These are phyloP conservation scores for Anthonomus grandis DNA, from an alignment of 1,140 invertebrate species.

Conservation along the genomic window DNA sequence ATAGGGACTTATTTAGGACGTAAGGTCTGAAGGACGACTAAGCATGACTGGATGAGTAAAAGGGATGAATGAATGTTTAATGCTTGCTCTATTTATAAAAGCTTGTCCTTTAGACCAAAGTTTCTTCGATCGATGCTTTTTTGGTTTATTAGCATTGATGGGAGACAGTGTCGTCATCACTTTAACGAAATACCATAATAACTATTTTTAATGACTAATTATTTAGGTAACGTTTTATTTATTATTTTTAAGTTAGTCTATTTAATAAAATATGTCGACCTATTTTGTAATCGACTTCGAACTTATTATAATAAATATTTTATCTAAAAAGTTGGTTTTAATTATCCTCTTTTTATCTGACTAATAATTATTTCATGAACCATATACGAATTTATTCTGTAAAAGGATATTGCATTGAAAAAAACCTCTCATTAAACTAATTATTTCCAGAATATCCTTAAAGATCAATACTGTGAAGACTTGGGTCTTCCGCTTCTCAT, in stretches of 20 bases:
- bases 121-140: too few species aligned
- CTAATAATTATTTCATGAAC: too few species aligned
- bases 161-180: background rate
- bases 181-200: conserved; percentile 17
- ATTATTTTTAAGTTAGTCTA: conserved; percentile 20
- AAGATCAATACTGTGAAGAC: too few species aligned
- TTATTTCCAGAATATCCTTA: too few species aligned
- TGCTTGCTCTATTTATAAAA: conserved; percentile 35
- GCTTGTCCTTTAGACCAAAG: conserved; percentile 42
- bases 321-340: conserved; percentile 7
- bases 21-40: conserved; percentile 45
- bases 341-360: background rate
- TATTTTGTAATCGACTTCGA: conserved; percentile 15
- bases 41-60: conserved; percentile 25
- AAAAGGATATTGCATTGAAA: too few species aligned
- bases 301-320: conserved; percentile 13
- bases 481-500: too few species aligned
- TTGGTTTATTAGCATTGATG: background rate
- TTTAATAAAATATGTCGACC: conserved; percentile 15
- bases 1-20: conserved; percentile 3
- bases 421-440: too few species aligned
- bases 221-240: conserved; percentile 13
- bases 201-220: too few species aligned
- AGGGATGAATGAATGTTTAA: conserved; percentile 29
- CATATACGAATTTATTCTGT: too few species aligned